Evolutionary conservation across 35 echinoderm and acorn worm genomes (phyloP).

Genomic region (Apostichopus parvimensis): DNA sequence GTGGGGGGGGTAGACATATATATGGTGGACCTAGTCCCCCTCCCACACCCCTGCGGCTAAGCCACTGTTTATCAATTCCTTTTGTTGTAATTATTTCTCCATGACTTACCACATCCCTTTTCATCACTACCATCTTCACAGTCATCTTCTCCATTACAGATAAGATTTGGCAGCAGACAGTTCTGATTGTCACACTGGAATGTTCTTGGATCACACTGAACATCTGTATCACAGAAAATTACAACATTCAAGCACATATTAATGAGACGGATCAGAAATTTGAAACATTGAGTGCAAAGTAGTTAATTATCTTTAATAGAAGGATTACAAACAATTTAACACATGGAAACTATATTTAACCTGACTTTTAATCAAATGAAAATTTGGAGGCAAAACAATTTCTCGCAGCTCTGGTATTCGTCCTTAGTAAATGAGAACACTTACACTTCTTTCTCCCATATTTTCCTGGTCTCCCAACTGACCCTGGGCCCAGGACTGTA

Average conservation of each 20-base stretch:
- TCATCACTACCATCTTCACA: conserved; percentile 65
- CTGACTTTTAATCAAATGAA: background rate
- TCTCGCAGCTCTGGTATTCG: background rate
- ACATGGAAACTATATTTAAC: background rate
- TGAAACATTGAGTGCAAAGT: background rate
- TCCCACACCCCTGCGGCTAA: too few relatives aligned
- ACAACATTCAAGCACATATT: background rate
- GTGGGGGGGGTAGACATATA: too few relatives aligned
- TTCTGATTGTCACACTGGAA: conserved; percentile 28
- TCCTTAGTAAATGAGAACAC: too few relatives aligned
- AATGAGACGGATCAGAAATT: background rate
- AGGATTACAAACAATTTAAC: background rate
- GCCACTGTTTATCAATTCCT: too few relatives aligned
- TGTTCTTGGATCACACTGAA: conserved; percentile 29
- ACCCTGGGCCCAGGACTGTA: too few relatives aligned
- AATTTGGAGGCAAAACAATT: background rate
- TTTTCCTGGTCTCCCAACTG: too few relatives aligned
- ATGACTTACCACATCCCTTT: conserved; percentile 18
- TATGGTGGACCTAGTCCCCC: too few relatives aligned
- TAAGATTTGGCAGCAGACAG: conserved; percentile 14
- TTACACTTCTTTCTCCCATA: background rate
- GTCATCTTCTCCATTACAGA: conserved; percentile 36
- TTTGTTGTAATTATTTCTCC: too few relatives aligned
- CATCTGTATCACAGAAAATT: background rate
- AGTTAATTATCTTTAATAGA: background rate